A percentile compares a stretch with the other conserved stretches of the same genome.
Conservation (phyloP, 1,140 invertebrate species). For the Lanistes nyassanus region DNA sequence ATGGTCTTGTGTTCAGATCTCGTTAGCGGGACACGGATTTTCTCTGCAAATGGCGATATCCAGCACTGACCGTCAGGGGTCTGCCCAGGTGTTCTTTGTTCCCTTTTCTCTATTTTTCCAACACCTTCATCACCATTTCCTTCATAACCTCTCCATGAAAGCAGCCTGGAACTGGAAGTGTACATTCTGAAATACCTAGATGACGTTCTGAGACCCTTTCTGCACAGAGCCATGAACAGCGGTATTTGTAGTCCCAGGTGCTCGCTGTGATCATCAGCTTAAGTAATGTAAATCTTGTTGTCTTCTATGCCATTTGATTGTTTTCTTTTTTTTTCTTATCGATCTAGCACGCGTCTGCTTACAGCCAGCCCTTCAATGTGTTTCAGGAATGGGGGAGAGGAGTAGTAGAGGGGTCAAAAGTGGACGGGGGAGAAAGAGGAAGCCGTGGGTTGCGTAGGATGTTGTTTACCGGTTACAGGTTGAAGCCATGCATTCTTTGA, state of each 20-base stretch:
- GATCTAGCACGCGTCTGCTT: too few species aligned
- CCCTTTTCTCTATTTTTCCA: slow-evolving; percentile 1
- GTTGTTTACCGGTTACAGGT: too few species aligned
- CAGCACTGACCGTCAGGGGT: neutral
- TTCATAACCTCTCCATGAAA: neutral
- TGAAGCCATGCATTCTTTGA: too few species aligned
- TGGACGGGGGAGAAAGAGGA: too few species aligned
- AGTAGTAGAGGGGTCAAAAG: too few species aligned
- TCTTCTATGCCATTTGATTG: neutral
- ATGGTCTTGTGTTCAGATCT: too few species aligned
- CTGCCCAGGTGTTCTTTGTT: neutral
- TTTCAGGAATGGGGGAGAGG: too few species aligned
- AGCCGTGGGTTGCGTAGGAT: too few species aligned
- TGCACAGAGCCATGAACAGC: too few species aligned
- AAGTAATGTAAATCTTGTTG: neutral
- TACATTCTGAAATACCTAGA: neutral
- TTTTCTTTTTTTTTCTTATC: too few species aligned
- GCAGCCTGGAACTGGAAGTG: neutral
- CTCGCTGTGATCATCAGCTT: neutral
- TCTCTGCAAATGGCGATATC: neutral
- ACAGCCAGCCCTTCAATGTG: too few species aligned
- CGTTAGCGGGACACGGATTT: neutral
- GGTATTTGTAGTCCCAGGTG: too few species aligned
- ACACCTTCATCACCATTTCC: neutral
- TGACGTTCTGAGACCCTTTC: neutral